A percentile compares a stretch with the other conserved stretches of the same genome.
phyloP scores from a whole-genome alignment of 2,888 invertebrate genomes.

The Diploptera punctata region DNA sequence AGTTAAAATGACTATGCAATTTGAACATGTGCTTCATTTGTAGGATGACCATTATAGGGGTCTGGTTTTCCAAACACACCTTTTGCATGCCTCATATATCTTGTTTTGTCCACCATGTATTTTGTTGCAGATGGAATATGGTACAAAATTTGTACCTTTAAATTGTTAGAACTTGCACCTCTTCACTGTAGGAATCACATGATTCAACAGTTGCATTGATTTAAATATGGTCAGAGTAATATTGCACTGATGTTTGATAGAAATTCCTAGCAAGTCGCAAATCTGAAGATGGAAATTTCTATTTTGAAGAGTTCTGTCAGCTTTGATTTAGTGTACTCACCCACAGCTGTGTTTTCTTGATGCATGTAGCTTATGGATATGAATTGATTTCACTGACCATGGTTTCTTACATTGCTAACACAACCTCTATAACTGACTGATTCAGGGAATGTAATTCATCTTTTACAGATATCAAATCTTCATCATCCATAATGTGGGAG shows the following conservation, averaged over 20 bases:
- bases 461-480: too few species aligned
- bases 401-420: too few species aligned
- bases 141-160: slow-evolving; percentile 29
- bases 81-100: slow-evolving; percentile 18
- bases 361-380: too few species aligned
- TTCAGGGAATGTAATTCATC: too few species aligned
- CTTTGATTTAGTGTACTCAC: slow-evolving; percentile 20
- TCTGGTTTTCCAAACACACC: slow-evolving; percentile 20
- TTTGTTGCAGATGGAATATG: slow-evolving; percentile 34
- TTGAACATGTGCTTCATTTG: too few species aligned
- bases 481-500: too few species aligned
- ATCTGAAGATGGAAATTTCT: slow-evolving; percentile 25
- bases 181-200: slow-evolving; percentile 25
- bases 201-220: slow-evolving; percentile 23
- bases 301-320: slow-evolving; percentile 16
- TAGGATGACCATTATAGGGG: neutral
- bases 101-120: slow-evolving; percentile 28
- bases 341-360: slow-evolving; percentile 1
- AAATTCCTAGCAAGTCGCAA: slow-evolving; percentile 19
- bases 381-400: too few species aligned
- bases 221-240: too few species aligned
- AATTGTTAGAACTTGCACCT: slow-evolving; percentile 20
- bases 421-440: too few species aligned
- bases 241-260: slow-evolving; percentile 25
- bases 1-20: too few species aligned